phyloP scores from a whole-genome alignment of 2,888 invertebrate genomes.

The Pseudococcus jackbeardsleyi region DNA sequence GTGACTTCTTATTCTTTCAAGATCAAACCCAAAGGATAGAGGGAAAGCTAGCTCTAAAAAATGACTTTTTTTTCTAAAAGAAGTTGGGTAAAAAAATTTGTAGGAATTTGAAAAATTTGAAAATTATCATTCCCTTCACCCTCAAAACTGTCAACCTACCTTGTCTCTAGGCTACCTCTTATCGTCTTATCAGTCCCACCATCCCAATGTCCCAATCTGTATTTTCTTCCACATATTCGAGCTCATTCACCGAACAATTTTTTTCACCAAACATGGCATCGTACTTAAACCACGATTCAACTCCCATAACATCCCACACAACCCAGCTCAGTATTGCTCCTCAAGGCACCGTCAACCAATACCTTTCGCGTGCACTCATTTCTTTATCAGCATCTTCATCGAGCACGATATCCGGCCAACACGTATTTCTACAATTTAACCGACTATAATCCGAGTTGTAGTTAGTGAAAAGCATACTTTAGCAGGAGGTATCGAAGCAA shows the following conservation, averaged over 20 bases:
- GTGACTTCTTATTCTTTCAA: too few species aligned
- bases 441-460: background rate
- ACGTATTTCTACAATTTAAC: background rate
- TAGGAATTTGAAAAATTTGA: too few species aligned
- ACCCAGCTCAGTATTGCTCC: background rate
- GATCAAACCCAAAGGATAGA: too few species aligned
- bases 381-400: conserved; percentile 14
- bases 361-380: background rate
- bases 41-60: too few species aligned
- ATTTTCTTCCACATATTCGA: background rate
- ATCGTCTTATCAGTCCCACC: too few species aligned
- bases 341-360: conserved; percentile 3
- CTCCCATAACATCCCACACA: background rate
- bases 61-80: too few species aligned
- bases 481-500: background rate
- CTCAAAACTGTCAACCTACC: too few species aligned
- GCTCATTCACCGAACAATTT: background rate
- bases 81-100: too few species aligned
- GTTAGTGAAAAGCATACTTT: too few species aligned
- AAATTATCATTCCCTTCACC: too few species aligned
- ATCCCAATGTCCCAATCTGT: too few species aligned
- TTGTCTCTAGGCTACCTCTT: too few species aligned
- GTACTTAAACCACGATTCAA: background rate
- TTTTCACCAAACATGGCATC: background rate
- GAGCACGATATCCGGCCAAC: conserved; percentile 12